Conservation (phyloP, 1,140 invertebrate species). For the Manduca sexta region DNA sequence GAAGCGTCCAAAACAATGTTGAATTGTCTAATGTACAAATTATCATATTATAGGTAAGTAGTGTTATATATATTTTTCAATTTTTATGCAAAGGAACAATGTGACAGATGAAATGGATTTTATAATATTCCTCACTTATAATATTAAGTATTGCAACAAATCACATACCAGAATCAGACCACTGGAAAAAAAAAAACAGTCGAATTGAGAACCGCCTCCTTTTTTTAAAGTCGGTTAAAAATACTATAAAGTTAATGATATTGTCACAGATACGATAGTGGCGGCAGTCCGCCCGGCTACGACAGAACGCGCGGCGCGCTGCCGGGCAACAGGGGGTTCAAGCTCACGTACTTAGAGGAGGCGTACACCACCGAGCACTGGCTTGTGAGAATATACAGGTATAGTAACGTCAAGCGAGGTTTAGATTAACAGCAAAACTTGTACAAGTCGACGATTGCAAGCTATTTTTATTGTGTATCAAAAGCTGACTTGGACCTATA, state of each 20-base stretch:
- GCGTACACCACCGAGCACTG: conserved; percentile 99
- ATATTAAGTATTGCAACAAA: too few relatives aligned
- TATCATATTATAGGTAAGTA: conserved; percentile 96
- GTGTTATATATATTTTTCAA: background rate
- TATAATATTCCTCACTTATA: too few relatives aligned
- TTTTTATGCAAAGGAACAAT: background rate
- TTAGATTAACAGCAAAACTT: too few relatives aligned
- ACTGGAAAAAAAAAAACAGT: too few relatives aligned
- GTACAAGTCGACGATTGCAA: too few relatives aligned
- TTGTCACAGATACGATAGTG: conserved; percentile 71
- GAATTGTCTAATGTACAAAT: conserved; percentile 99
- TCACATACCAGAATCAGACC: too few relatives aligned
- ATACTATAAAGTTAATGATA: background rate
- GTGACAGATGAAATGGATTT: too few relatives aligned
- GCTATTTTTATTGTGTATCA: too few relatives aligned
- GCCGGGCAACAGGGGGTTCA: conserved; percentile 98
- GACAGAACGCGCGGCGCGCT: conserved; percentile 96
- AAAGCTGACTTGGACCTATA: too few relatives aligned
- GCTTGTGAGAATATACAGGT: conserved; percentile 98
- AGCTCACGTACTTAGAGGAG: conserved; percentile 97
- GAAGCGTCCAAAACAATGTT: conserved; percentile 95
- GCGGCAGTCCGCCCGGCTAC: conserved; percentile 90
- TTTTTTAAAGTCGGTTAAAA: too few relatives aligned
- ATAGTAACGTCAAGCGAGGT: too few relatives aligned
- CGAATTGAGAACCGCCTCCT: too few relatives aligned